Percentiles rank a stretch among this genome's conserved stretches.
These are phyloP conservation scores for Drosophila parvula DNA, from an alignment of 1,140 invertebrate species.

Conservation along the genomic window DNA sequence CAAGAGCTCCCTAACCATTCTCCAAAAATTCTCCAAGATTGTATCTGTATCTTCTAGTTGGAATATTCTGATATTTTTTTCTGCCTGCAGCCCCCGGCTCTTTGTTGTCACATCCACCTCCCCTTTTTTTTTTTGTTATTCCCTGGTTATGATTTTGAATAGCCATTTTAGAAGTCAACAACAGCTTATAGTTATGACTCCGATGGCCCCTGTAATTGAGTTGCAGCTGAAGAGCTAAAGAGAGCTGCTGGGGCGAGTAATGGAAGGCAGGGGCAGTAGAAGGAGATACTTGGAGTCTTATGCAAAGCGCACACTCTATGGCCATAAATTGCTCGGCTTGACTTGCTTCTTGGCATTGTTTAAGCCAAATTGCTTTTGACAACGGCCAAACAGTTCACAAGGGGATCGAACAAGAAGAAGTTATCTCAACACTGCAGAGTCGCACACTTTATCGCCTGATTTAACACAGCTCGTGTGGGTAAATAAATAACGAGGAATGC, in stretches of 20 bases:
- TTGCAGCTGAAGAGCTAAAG: constrained; percentile 45
- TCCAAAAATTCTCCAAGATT: not conserved
- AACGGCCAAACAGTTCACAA: constrained; percentile 20
- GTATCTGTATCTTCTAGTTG: not conserved
- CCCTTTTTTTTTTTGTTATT: constrained; percentile 1
- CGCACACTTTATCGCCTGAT: constrained; percentile 60
- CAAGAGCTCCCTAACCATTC: not conserved
- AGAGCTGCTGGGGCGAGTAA: not conserved
- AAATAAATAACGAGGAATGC: constrained; percentile 29
- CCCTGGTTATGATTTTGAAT: constrained; percentile 52
- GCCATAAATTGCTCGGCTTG: constrained; percentile 60
- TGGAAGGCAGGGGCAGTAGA: no score
- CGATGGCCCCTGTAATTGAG: constrained; percentile 68
- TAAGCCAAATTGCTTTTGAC: constrained; percentile 75
- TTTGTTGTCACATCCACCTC: constrained; percentile 16
- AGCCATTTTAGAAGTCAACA: constrained; percentile 55
- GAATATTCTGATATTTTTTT: not conserved
- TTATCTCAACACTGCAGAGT: constrained; percentile 45
- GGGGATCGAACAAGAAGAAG: constrained; percentile 28
- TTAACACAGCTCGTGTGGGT: constrained; percentile 32
- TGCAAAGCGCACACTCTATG: constrained; percentile 34
- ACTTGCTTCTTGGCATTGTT: constrained; percentile 66
- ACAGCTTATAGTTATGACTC: constrained; percentile 56
- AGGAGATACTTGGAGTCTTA: constrained; percentile 19
- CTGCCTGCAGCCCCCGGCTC: not conserved